These are phyloP conservation scores for Spodoptera picta DNA, from an alignment of 2,888 invertebrate species.

Conservation along the genomic window DNA sequence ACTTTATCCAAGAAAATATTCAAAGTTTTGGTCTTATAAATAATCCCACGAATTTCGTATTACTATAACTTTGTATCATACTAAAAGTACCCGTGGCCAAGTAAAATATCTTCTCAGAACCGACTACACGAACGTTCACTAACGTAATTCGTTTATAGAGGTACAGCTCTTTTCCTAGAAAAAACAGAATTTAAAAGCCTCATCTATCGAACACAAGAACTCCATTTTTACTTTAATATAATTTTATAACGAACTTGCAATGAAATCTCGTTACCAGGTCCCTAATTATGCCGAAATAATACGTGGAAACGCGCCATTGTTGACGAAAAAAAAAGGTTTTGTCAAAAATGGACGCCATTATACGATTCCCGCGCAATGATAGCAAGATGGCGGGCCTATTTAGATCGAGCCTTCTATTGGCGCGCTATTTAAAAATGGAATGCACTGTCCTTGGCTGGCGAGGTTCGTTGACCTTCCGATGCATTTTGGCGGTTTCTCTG, in stretches of 20 bases:
- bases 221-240: slow-evolving; percentile 49
- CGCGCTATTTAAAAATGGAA: slow-evolving; percentile 88
- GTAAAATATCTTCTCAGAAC: slow-evolving; percentile 3
- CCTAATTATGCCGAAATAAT: slow-evolving; percentile 85
- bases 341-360: slow-evolving; percentile 70
- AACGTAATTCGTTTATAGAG: neutral
- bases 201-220: slow-evolving; percentile 31
- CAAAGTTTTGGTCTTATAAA: too few relatives aligned
- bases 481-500: slow-evolving; percentile 85
- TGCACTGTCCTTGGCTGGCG: slow-evolving; percentile 87
- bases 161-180: slow-evolving; percentile 14
- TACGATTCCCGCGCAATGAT: slow-evolving; percentile 78
- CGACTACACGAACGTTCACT: neutral
- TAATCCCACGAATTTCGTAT: too few relatives aligned
- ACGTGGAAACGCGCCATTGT: slow-evolving; percentile 78
- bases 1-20: too few relatives aligned
- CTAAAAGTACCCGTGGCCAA: neutral
- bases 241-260: slow-evolving; percentile 62
- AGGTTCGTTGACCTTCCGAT: slow-evolving; percentile 87
- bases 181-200: slow-evolving; percentile 11
- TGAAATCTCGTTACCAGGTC: slow-evolving; percentile 78
- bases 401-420: slow-evolving; percentile 87
- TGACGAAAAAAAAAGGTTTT: slow-evolving; percentile 73
- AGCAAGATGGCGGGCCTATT: slow-evolving; percentile 87
- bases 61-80: neutral